A percentile compares a stretch with the other conserved stretches of the same genome.
phyloP scores from a whole-genome alignment of 2,888 invertebrate species.

The Plebejus argus region DNA sequence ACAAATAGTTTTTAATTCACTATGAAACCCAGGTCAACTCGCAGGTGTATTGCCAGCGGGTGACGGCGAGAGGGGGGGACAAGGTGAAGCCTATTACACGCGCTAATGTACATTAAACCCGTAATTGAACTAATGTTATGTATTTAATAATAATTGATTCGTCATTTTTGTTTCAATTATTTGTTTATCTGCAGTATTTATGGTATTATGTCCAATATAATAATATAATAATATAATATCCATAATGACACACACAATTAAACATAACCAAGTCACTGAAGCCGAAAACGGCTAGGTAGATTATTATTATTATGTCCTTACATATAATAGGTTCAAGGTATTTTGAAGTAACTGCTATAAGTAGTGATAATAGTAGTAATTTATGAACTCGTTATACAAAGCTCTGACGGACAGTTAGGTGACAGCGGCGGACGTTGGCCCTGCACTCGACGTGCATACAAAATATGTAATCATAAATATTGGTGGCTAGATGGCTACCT shows the following conservation, averaged over 20 bases:
- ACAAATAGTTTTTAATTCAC: neutral
- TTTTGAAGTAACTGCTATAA: neutral
- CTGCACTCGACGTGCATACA: slow-evolving; percentile 62
- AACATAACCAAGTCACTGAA: too few species aligned
- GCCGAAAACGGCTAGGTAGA: too few species aligned
- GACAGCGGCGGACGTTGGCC: slow-evolving; percentile 62
- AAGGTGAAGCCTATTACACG: slow-evolving; percentile 8
- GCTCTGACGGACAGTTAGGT: slow-evolving; percentile 28
- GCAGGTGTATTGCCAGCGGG: neutral
- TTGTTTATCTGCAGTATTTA: neutral
- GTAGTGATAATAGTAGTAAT: neutral
- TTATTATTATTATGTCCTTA: neutral
- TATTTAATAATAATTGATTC: slow-evolving; percentile 10
- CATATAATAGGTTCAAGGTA: neutral
- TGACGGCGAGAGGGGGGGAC: neutral
- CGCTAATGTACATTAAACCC: slow-evolving; percentile 24
- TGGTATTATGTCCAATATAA: neutral
- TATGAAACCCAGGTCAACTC: neutral
- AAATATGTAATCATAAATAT: slow-evolving; percentile 71
- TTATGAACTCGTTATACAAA: slow-evolving; percentile 17
- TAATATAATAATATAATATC: too few species aligned
- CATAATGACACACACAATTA: too few species aligned
- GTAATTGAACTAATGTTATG: slow-evolving; percentile 15
- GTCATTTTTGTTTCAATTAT: neutral
- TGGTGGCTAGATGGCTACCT: slow-evolving; percentile 55